phyloP scores from a whole-genome alignment of 23 tunicate genomes.

The Styela clava region DNA sequence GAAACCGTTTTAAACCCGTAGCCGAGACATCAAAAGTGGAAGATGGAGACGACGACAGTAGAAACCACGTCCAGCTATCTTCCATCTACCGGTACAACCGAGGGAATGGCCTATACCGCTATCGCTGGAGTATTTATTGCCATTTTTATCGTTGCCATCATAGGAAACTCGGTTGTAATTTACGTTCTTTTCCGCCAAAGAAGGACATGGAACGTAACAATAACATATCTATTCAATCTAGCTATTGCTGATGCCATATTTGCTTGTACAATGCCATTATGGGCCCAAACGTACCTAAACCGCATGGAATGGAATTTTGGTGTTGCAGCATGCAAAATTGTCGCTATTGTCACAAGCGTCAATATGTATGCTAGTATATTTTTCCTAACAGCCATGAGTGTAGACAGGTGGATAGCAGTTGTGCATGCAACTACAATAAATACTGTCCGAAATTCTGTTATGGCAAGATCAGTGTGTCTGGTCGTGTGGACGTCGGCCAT shows the following conservation, averaged over 20 bases:
- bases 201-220: slow-evolving; percentile 56
- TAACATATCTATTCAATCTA: slow-evolving; percentile 73
- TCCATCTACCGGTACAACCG: background rate
- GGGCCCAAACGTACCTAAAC: slow-evolving; percentile 68
- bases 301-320: slow-evolving; percentile 64
- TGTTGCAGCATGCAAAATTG: slow-evolving; percentile 48
- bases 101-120: background rate
- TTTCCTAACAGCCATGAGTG: slow-evolving; percentile 79
- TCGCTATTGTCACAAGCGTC: slow-evolving; percentile 34
- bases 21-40: no score
- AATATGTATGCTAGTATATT: slow-evolving; percentile 85
- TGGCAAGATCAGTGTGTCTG: slow-evolving; percentile 42
- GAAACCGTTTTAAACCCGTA: no score
- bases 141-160: slow-evolving; percentile 48
- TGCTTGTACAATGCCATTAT: slow-evolving; percentile 55
- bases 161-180: slow-evolving; percentile 66
- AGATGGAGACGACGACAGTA: background rate
- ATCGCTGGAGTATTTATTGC: slow-evolving; percentile 46
- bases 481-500: slow-evolving; percentile 52
- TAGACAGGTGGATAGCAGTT: slow-evolving; percentile 79
- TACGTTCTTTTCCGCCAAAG: slow-evolving; percentile 50
- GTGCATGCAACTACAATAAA: slow-evolving; percentile 68
- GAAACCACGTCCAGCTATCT: background rate
- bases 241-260: slow-evolving; percentile 67
- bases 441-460: slow-evolving; percentile 20